Evolutionary conservation across 2,797 vertebrate species (phyloP).

Genomic region (Channa striata): DNA sequence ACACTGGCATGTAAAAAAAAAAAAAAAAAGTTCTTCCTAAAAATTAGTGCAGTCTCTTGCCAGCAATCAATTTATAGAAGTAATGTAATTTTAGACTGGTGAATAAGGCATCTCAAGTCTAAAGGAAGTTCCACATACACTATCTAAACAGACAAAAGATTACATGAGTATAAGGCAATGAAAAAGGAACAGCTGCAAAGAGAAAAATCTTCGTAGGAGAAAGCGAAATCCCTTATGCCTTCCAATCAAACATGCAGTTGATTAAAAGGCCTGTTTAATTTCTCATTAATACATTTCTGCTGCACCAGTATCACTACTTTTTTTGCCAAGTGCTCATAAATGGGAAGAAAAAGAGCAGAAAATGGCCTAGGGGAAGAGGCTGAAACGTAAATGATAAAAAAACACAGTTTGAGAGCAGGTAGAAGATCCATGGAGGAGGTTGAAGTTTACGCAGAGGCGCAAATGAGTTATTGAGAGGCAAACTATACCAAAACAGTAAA

Average conservation of each 20-base stretch:
- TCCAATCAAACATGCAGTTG: background rate
- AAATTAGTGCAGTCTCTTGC: slow-evolving; percentile 13
- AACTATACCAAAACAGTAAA: slow-evolving; percentile 25
- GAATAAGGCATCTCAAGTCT: background rate
- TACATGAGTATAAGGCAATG: background rate
- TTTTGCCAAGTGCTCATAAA: no score
- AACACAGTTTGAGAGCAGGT: slow-evolving; percentile 11
- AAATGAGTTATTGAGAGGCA: slow-evolving; percentile 44
- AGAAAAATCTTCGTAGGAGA: background rate
- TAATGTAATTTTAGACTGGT: background rate
- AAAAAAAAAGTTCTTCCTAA: slow-evolving; percentile 5
- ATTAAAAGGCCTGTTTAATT: slow-evolving; percentile 56
- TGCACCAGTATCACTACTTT: slow-evolving; percentile 3
- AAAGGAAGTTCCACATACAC: slow-evolving; percentile 5
- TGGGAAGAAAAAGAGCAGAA: background rate
- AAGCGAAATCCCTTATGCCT: no score
- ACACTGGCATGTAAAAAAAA: slow-evolving; percentile 9
- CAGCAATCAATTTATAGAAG: slow-evolving; percentile 3
- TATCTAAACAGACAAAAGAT: slow-evolving; percentile 15
- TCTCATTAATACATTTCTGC: slow-evolving; percentile 60
- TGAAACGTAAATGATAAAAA: background rate
- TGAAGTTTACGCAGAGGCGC: slow-evolving; percentile 35
- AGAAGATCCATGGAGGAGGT: no score
- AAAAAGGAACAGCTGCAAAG: background rate
- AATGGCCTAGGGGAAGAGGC: background rate